These are phyloP conservation scores for Echinops telfairi DNA, from an alignment of 2,113 vertebrate genomes.

Conservation along the genomic window DNA sequence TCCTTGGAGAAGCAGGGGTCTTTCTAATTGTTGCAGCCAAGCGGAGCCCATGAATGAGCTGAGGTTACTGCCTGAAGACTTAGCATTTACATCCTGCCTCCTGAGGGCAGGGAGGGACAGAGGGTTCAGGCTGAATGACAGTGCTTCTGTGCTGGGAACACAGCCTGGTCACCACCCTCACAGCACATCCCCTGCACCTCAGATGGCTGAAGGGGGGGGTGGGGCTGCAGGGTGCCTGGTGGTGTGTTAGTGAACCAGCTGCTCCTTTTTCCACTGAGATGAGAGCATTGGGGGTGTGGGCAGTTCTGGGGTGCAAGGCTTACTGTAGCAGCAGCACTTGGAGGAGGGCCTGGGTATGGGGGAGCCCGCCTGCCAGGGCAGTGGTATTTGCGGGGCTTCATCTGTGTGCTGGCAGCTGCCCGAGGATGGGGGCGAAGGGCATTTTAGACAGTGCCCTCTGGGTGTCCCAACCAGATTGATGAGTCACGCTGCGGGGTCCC, in stretches of 20 bases:
- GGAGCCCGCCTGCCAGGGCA: too few species aligned
- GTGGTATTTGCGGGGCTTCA: too few species aligned
- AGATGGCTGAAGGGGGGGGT: too few species aligned
- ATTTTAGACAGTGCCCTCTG: too few species aligned
- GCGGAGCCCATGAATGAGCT: neutral
- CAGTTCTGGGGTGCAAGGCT: neutral
- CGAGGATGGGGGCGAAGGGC: too few species aligned
- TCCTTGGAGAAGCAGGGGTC: neutral
- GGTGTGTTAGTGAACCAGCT: neutral
- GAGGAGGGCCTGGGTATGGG: too few species aligned
- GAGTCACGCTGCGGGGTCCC: too few species aligned
- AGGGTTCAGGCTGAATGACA: too few species aligned
- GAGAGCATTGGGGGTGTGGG: neutral
- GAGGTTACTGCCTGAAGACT: neutral
- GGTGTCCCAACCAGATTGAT: too few species aligned
- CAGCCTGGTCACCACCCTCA: neutral
- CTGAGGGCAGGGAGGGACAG: neutral
- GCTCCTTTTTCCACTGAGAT: neutral
- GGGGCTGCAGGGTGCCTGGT: neutral
- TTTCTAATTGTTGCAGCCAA: neutral
- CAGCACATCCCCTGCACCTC: neutral
- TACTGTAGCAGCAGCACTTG: too few species aligned
- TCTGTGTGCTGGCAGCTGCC: too few species aligned
- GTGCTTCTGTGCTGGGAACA: neutral
- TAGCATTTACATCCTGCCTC: fast-evolving